Evolutionary conservation across 2,113 vertebrate species (phyloP), one percentile per base, ranked within the genome.

Genomic region (Oryzias woworae): DNA sequence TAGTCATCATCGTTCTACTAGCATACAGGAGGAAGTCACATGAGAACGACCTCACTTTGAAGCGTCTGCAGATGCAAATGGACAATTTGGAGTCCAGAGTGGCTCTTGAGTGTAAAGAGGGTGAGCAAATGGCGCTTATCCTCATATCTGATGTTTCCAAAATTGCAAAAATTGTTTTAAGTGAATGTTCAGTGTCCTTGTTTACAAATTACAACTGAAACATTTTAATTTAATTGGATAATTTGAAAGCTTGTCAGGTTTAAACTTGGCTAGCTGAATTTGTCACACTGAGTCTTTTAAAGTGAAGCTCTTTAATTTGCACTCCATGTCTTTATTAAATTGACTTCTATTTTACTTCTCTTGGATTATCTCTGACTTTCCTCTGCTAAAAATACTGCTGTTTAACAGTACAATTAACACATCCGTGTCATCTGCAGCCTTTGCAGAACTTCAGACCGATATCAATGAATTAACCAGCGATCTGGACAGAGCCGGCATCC

Each of bases 11-110:
- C 0, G 97, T 98, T 55, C 94, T 99, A 56, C 94, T 99, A 10
- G 97, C 97, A 86, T 98, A 99, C 90, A 95, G 98, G 50, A 94
- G 96, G 66, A 99, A 99, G 77, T 98, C 97, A 0, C 93, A 97
- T 0, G 96, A 99, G 87, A 98, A 97, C 1, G 96, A 99, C 86
- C 94, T 99, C 56, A 99, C 97, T 1, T 92, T 99, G 75, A 99
- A 99, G 86, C 89, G 97, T 49, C 92, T 99, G 73, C 97, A 99
- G 84, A 98, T 99, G 97, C 97, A 99, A 88, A 99, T 99, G 97
- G 97, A 99, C 93, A 99, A 97, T 61, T 91, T 99, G 75, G 97
- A 98, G 84, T 99, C 97, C 13, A 91, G 97, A 0, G 97, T 98
- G 74, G 97, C 97, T 42, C 88, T 99, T 70, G 97, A 99, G 87